These are phyloP conservation scores for Sander lucioperca DNA, from an alignment of 2,113 vertebrate species.

Conservation along the genomic window DNA sequence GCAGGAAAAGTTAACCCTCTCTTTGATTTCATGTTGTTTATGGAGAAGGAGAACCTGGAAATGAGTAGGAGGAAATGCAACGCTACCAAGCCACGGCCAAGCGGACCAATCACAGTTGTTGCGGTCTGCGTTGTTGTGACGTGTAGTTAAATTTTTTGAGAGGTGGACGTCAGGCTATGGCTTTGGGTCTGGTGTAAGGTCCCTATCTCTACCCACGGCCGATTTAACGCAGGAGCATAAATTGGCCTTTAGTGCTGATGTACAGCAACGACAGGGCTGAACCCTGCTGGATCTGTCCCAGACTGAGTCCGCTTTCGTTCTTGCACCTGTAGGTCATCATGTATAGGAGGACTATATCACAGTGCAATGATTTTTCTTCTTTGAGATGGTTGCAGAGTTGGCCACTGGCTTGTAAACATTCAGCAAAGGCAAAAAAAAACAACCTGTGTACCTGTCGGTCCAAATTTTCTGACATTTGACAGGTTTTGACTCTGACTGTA, in stretches of 20 bases:
- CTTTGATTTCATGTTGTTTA: too few species aligned
- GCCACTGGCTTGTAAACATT: not conserved
- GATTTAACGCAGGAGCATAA: too few species aligned
- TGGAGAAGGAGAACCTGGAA: too few species aligned
- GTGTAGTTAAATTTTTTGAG: too few species aligned
- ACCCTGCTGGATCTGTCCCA: not conserved
- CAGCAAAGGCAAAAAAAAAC: not conserved
- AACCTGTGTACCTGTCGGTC: not conserved
- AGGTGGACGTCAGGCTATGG: too few species aligned
- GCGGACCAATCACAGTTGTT: too few species aligned
- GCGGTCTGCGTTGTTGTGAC: too few species aligned
- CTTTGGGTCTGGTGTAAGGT: too few species aligned
- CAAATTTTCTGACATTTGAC: not conserved
- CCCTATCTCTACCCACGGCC: too few species aligned
- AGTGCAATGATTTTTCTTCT: not conserved
- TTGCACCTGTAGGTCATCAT: not conserved
- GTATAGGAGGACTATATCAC: not conserved
- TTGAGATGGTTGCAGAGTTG: not conserved
- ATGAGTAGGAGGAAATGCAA: too few species aligned
- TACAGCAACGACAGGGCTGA: not conserved
- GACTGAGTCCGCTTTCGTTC: not conserved
- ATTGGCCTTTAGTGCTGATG: constrained; percentile 8
- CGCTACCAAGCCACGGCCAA: too few species aligned
- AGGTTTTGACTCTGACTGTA: not conserved
- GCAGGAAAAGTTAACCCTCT: too few species aligned